Conservation (phyloP, 2,888 invertebrate species). For the Liposcelis brunnea region DNA sequence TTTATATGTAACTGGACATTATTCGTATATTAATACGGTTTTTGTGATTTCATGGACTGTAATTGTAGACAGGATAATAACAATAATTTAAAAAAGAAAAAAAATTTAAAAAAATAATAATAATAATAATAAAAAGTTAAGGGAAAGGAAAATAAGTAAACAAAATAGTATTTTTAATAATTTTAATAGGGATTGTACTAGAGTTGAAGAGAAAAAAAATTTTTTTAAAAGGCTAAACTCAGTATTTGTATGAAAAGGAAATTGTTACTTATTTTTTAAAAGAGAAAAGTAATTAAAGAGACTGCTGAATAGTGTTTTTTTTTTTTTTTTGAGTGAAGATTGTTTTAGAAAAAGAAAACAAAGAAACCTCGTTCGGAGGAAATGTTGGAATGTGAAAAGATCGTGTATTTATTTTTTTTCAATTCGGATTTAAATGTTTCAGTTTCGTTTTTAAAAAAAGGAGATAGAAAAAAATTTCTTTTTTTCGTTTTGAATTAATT, state of each 20-base stretch:
- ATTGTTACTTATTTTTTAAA: not conserved
- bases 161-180: conserved; percentile 10
- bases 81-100: conserved; percentile 13
- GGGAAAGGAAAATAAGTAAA: conserved; percentile 8
- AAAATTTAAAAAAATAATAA: conserved; percentile 8
- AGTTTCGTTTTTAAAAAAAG: not conserved
- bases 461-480: too few relatives aligned
- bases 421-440: too few relatives aligned
- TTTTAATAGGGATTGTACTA: conserved; percentile 12
- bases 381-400: conserved; percentile 12
- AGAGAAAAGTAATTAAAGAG: conserved; percentile 13
- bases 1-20: conserved; percentile 17
- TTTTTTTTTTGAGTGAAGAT: too few relatives aligned
- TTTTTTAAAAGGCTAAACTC: conserved; percentile 20
- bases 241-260: conserved; percentile 17
- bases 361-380: conserved; percentile 22
- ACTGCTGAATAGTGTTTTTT: too few relatives aligned
- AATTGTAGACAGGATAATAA: conserved; percentile 10
- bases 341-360: conserved; percentile 16
- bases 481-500: too few relatives aligned
- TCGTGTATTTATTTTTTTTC: too few relatives aligned
- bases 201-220: conserved; percentile 16
- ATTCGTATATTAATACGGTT: conserved; percentile 19
- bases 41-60: conserved; percentile 8
- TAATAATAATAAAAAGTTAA: conserved; percentile 10